Percentiles rank a stretch among this genome's conserved stretches.
phyloP scores from a whole-genome alignment of 2,113 vertebrate species.

The Pachycephala philippinensis region DNA sequence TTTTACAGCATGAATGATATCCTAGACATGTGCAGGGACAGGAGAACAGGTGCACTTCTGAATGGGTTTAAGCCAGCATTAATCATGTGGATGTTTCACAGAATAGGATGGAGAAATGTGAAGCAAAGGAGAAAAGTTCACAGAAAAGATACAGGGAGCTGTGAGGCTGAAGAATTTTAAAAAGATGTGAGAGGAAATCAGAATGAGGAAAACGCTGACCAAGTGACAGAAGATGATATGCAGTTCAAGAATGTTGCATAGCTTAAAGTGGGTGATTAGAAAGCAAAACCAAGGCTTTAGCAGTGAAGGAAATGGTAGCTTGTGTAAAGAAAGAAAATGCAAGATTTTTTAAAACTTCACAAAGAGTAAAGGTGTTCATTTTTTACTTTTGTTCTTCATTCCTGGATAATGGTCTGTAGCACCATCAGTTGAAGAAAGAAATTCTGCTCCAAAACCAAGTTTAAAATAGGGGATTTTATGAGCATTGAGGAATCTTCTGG shows the following conservation, averaged over 20 bases:
- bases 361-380: neutral
- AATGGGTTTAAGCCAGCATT: slow-evolving; percentile 6
- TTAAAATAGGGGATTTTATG: neutral
- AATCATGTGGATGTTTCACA: slow-evolving; percentile 22
- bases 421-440: neutral
- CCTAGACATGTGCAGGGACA: neutral
- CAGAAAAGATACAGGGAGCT: neutral
- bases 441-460: neutral
- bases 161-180: neutral
- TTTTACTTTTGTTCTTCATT: neutral
- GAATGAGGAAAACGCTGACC: neutral
- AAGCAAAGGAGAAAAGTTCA: slow-evolving; percentile 7
- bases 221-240: neutral
- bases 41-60: slow-evolving; percentile 1
- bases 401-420: neutral
- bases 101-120: neutral
- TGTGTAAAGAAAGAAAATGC: neutral
- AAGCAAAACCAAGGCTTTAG: neutral
- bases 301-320: neutral
- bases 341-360: neutral
- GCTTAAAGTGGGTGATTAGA: neutral
- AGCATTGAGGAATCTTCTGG: neutral
- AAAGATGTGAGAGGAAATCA: neutral
- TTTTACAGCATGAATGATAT: slow-evolving; percentile 2
- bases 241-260: neutral